phyloP scores from a whole-genome alignment of 2,113 vertebrate species.

The Barnardius zonarius region DNA sequence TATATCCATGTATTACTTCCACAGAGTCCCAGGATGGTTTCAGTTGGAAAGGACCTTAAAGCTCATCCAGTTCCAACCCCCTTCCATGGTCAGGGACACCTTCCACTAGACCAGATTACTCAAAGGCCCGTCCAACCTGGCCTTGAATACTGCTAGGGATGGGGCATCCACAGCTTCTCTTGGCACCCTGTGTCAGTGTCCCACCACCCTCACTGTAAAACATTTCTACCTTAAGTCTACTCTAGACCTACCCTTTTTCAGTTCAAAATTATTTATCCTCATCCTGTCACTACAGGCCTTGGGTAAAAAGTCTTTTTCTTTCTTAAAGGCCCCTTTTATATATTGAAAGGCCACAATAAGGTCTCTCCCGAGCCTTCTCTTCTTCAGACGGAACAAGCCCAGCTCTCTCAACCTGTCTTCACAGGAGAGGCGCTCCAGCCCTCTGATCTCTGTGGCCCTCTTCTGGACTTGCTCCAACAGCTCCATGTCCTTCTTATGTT shows the following conservation, averaged over 20 bases:
- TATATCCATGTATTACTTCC: not conserved
- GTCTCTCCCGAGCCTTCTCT: not conserved
- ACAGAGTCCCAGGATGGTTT: not conserved
- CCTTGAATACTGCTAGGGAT: not conserved
- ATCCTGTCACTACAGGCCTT: not conserved
- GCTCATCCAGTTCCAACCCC: not conserved
- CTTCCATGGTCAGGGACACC: not conserved
- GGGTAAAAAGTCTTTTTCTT: not conserved
- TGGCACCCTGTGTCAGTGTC: not conserved
- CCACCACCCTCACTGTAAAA: not conserved
- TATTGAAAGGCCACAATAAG: not conserved
- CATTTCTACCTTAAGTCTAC: not conserved
- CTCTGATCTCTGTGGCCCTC: rapidly evolving
- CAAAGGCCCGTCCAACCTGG: not conserved
- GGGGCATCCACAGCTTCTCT: not conserved
- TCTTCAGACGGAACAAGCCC: not conserved
- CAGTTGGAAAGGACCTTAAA: not conserved
- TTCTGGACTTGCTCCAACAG: not conserved
- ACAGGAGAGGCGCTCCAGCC: rapidly evolving
- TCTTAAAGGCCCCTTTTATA: not conserved
- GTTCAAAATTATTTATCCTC: not conserved
- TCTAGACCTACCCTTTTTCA: not conserved
- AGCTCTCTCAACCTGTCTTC: not conserved
- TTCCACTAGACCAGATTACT: not conserved
- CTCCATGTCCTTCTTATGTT: not conserved